Evolutionary conservation across 2,888 invertebrate genomes (phyloP), one percentile per base, ranked within the genome.

Genomic region (Drosophila tripunctata): DNA sequence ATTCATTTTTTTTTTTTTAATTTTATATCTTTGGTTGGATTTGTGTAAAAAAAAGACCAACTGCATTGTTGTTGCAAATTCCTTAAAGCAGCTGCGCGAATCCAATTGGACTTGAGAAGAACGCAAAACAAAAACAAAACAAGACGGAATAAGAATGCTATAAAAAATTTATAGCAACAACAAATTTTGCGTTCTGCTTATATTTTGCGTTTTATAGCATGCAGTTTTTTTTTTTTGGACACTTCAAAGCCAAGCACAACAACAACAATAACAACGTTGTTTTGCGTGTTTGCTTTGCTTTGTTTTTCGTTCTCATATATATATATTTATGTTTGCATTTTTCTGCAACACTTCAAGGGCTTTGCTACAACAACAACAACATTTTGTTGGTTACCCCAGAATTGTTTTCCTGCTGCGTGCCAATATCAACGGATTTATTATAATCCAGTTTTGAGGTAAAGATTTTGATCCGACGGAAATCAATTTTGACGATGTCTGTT

Each of bases 361-460:
- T 71, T 75, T 71, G 44, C 61, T 48, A 45, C 24, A 24, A 30
- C 47, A 36, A 31, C 17, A 50, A 38, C 31, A 27, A 33, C 91
- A 91, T 91, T 88, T 91, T 91, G 90, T 90, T 90, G 88, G 90
- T 91, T 90, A 90, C 90, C 88, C 90, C 89, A 87, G 90, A 90
- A 78, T 91, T 90, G 77, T 91, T 91, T 89, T 91, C 91, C 90
- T 91, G 91, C 78, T 91, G 89, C 88, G 91, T 89, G 87, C 91
- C 91, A 89, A 91, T 90, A 79, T 90, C 91, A 88, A 89, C 91
- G 87, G 90, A 90, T 91, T 91, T 91, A 72, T 88, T 88, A 89
- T 91, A 91, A 91, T 91, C 91, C 91, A 91, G 91, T 88, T 91
- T 91, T 89, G 89, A 83, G 51, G 87, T 73, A 81, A 90, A 90